phyloP scores from a whole-genome alignment of 2,113 vertebrate species.

The Leucopternis melanops region DNA sequence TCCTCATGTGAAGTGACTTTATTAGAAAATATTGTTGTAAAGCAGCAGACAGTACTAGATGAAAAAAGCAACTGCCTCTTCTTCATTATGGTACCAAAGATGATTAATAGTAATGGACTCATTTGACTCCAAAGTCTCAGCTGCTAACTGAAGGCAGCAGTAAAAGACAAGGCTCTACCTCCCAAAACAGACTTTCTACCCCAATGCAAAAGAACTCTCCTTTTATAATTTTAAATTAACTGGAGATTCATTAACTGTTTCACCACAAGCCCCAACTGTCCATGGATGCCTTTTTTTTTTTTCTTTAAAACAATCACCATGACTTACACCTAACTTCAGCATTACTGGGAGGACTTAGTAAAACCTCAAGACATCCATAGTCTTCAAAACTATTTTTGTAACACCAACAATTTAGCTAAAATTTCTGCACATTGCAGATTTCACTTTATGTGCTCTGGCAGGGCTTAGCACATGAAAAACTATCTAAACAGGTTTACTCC shows the following conservation, averaged over 20 bases:
- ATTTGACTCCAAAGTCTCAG: background rate
- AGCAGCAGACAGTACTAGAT: background rate
- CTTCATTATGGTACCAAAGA: background rate
- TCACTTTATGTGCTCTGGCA: background rate
- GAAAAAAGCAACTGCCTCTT: background rate
- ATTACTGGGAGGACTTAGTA: background rate
- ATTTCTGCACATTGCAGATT: background rate
- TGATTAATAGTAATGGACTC: background rate
- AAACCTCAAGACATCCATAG: fast-evolving
- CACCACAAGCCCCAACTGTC: background rate
- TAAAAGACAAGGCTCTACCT: background rate
- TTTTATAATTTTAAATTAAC: background rate
- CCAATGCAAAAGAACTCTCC: fast-evolving
- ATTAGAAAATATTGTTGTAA: background rate
- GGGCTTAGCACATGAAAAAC: background rate
- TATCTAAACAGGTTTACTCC: fast-evolving
- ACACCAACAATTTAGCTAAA: background rate
- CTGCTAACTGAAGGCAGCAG: background rate
- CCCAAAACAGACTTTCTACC: background rate
- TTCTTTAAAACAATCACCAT: background rate
- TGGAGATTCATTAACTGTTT: background rate
- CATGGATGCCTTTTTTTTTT: background rate
- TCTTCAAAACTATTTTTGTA: background rate
- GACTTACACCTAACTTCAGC: background rate
- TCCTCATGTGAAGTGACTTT: background rate